A percentile compares a stretch with the other conserved stretches of the same genome.
Evolutionary conservation across 1,140 invertebrate genomes (phyloP).

Genomic region (Drosophila tani): DNA sequence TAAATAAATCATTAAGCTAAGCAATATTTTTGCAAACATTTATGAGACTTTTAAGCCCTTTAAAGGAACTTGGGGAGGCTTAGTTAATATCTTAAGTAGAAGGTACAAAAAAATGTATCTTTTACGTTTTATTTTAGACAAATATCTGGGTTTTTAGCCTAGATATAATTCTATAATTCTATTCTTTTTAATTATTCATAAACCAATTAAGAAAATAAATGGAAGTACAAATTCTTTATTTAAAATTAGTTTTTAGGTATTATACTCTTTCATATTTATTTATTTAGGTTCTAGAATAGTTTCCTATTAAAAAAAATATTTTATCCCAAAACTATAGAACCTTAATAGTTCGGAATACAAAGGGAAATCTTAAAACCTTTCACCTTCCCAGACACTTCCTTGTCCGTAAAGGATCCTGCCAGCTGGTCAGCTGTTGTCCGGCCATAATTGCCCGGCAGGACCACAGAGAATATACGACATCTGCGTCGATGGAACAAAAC

Average conservation of each 20-base stretch:
- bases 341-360: background rate
- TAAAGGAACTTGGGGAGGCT: background rate
- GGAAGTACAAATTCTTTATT: too few relatives aligned
- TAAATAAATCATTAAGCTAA: conserved; percentile 5
- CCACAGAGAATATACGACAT: conserved; percentile 48
- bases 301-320: background rate
- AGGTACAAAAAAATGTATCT: background rate
- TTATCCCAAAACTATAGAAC: background rate
- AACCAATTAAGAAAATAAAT: too few relatives aligned
- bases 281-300: background rate
- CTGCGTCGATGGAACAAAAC: conserved; percentile 56
- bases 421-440: conserved; percentile 61
- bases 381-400: background rate
- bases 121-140: too few relatives aligned
- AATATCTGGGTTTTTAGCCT: too few relatives aligned
- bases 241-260: too few relatives aligned
- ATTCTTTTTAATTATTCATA: too few relatives aligned
- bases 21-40: conserved; percentile 2
- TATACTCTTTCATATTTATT: too few relatives aligned
- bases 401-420: conserved; percentile 27
- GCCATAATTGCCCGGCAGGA: conserved; percentile 58
- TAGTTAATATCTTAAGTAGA: too few relatives aligned
- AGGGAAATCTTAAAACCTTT: background rate
- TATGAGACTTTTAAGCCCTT: background rate
- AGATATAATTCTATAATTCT: too few relatives aligned